Evolutionary conservation across 2,888 invertebrate species (phyloP).

Genomic region (Vesta saturnalis): DNA sequence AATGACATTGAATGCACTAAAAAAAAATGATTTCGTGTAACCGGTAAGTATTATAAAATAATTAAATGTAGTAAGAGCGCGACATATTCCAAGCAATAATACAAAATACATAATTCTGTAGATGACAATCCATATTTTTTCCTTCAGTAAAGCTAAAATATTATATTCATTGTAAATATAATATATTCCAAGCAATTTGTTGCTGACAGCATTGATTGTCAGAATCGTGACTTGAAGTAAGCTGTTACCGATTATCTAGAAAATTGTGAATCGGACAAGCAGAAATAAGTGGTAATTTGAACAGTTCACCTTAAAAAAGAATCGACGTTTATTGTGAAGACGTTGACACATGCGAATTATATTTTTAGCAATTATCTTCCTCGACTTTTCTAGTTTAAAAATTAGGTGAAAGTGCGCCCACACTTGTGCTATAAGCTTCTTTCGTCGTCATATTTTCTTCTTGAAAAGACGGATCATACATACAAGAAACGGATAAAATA

Average conservation of each 20-base stretch:
- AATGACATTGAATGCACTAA: no score
- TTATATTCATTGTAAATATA: not conserved
- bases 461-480: constrained; percentile 51
- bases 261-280: constrained; percentile 42
- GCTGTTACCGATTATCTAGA: constrained; percentile 35
- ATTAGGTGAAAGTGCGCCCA: constrained; percentile 37
- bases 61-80: no score
- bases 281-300: constrained; percentile 41
- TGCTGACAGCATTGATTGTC: constrained; percentile 23
- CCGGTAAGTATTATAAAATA: no score
- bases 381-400: constrained; percentile 36
- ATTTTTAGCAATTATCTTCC: constrained; percentile 32
- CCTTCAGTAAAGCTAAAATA: no score
- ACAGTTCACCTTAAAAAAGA: constrained; percentile 29
- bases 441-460: constrained; percentile 39
- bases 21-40: no score
- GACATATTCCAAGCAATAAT: no score
- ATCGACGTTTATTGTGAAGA: constrained; percentile 42
- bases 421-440: constrained; percentile 36
- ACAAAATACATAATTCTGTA: no score
- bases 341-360: constrained; percentile 31
- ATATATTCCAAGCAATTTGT: constrained; percentile 16
- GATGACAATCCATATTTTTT: no score
- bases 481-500: constrained; percentile 52
- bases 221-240: constrained; percentile 25